These are phyloP conservation scores for Heterodera filipjevi DNA, from an alignment of 2,888 invertebrate genomes.

Conservation along the genomic window DNA sequence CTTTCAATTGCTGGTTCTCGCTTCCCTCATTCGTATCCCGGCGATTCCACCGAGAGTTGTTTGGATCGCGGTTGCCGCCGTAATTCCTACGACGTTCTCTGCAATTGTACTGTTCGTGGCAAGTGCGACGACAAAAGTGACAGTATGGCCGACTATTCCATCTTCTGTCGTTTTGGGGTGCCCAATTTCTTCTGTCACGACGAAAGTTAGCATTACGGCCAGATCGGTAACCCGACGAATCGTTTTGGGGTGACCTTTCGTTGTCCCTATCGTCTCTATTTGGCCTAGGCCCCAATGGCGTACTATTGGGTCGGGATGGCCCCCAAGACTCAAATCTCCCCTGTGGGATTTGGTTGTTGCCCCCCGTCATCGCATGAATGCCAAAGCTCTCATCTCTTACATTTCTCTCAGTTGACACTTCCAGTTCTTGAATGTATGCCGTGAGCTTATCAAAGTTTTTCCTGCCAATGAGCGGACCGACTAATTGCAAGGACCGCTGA, in stretches of 20 bases:
- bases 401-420: not conserved
- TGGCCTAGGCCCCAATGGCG: not conserved
- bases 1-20: not conserved
- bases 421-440: slow-evolving; percentile 10
- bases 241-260: not conserved
- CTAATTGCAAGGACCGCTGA: slow-evolving; percentile 5
- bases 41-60: not conserved
- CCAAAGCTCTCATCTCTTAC: not conserved
- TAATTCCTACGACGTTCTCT: not conserved
- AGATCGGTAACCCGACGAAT: no score
- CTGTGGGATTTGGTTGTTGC: not conserved
- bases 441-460: slow-evolving; percentile 5
- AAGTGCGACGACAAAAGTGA: not conserved
- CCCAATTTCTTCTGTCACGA: not conserved
- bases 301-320: not conserved
- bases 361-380: not conserved
- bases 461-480: not conserved
- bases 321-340: not conserved
- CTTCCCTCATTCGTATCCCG: not conserved
- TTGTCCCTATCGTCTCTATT: not conserved
- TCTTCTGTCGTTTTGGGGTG: not conserved
- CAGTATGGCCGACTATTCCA: not conserved
- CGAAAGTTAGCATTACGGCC: not conserved
- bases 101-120: not conserved
- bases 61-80: no score